These are phyloP conservation scores for Pasiphila rectangulata DNA, from an alignment of 2,888 invertebrate genomes.

Conservation along the genomic window DNA sequence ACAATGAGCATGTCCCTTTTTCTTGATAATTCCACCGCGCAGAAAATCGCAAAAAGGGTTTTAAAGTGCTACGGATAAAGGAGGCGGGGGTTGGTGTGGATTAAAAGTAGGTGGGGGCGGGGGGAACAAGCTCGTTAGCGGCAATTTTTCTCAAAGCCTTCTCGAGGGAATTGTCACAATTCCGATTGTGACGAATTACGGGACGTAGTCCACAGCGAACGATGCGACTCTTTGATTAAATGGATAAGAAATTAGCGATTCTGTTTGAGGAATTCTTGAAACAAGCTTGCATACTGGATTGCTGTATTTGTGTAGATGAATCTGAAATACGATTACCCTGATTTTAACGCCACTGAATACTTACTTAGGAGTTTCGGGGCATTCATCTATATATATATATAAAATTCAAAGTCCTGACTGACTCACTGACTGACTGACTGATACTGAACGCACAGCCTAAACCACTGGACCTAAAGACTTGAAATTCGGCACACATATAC, in stretches of 20 bases:
- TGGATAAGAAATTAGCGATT: constrained; percentile 48
- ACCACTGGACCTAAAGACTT: too few relatives aligned
- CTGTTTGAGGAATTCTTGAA: constrained; percentile 18
- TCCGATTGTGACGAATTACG: constrained; percentile 78
- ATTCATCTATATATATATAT: too few relatives aligned
- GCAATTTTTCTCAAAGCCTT: constrained; percentile 79
- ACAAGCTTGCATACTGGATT: constrained; percentile 23
- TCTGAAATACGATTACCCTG: too few relatives aligned
- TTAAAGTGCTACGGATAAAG: constrained; percentile 72
- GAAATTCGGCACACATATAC: too few relatives aligned
- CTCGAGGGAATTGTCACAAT: constrained; percentile 74
- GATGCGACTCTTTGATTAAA: constrained; percentile 56
- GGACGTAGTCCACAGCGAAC: constrained; percentile 47
- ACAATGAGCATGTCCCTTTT: constrained; percentile 63
- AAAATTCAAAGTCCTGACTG: too few relatives aligned
- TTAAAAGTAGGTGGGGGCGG: constrained; percentile 58
- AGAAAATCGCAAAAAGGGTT: constrained; percentile 75
- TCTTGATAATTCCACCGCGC: constrained; percentile 66
- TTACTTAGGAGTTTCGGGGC: too few relatives aligned
- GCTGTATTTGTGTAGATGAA: not conserved
- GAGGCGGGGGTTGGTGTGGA: constrained; percentile 50
- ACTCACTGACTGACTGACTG: too few relatives aligned
- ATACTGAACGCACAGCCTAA: too few relatives aligned
- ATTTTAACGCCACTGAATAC: too few relatives aligned
- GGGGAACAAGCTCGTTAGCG: constrained; percentile 71